Evolutionary conservation across 53 echinoderm and acorn worm genomes (phyloP).

Genomic region (Patiria pectinifera): DNA sequence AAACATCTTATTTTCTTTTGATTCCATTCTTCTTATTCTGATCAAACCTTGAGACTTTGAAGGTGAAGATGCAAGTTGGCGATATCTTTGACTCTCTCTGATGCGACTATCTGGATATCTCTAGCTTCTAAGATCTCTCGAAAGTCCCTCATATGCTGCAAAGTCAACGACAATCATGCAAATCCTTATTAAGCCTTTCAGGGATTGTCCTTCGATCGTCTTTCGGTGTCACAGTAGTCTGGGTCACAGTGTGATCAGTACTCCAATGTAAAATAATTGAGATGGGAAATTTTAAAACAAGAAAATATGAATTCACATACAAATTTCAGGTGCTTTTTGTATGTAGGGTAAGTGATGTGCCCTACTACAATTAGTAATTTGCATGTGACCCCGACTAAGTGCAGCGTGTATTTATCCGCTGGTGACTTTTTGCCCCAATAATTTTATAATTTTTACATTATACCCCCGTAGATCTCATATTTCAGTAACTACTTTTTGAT

Average conservation of each 20-base stretch:
- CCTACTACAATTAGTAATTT: too few relatives aligned
- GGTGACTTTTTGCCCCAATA: too few relatives aligned
- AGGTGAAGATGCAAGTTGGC: constrained; percentile 2
- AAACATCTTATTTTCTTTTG: background rate
- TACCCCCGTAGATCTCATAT: too few relatives aligned
- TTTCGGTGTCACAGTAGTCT: background rate
- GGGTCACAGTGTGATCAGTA: too few relatives aligned
- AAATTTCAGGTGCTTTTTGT: too few relatives aligned
- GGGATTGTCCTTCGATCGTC: background rate
- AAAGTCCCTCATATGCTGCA: background rate
- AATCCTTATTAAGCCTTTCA: background rate
- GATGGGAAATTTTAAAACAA: background rate
- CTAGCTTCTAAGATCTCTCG: constrained; percentile 25
- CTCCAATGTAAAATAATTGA: background rate
- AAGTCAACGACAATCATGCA: background rate
- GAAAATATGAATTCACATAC: too few relatives aligned
- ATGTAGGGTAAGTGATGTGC: too few relatives aligned
- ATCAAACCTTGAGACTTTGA: constrained; percentile 28
- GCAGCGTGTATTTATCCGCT: too few relatives aligned
- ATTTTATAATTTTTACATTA: too few relatives aligned
- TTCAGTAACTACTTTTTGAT: too few relatives aligned
- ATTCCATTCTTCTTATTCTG: background rate
- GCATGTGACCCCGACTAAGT: too few relatives aligned
- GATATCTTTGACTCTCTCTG: constrained; percentile 35
- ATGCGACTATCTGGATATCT: constrained; percentile 20